phyloP scores from a whole-genome alignment of 2,888 invertebrate genomes.

The Caenorhabditis zanzibari region DNA sequence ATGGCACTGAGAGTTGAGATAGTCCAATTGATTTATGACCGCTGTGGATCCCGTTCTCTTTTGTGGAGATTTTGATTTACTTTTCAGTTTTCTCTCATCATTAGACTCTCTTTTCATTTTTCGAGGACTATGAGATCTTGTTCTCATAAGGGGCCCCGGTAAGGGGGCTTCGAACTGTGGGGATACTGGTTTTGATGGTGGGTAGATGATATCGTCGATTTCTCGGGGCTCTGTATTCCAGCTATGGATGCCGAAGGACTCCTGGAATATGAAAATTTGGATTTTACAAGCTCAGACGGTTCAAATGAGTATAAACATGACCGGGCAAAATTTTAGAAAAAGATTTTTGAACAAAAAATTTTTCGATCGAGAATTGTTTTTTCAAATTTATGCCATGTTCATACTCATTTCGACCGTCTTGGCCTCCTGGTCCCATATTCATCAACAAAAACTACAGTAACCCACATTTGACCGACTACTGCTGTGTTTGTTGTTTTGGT shows the following conservation, averaged over 20 bases:
- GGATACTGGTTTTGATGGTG: neutral
- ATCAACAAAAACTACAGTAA: neutral
- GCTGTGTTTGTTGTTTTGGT: slow-evolving; percentile 37
- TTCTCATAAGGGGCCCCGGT: slow-evolving; percentile 61
- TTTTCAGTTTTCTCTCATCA: slow-evolving; percentile 33
- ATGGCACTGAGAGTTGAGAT: slow-evolving; percentile 81
- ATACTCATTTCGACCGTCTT: neutral
- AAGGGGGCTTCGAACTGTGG: neutral
- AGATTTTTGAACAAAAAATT: no score
- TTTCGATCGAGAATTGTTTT: slow-evolving; percentile 1
- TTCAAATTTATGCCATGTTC: neutral
- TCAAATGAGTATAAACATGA: no score
- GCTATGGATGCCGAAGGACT: slow-evolving; percentile 73
- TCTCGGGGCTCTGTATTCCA: slow-evolving; percentile 76
- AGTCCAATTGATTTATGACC: slow-evolving; percentile 79
- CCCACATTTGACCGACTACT: slow-evolving; percentile 60
- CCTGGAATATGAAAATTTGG: slow-evolving; percentile 57
- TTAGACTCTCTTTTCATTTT: slow-evolving; percentile 44
- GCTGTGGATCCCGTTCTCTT: slow-evolving; percentile 45
- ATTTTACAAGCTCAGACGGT: no score
- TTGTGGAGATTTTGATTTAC: slow-evolving; percentile 72
- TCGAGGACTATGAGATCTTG: slow-evolving; percentile 68
- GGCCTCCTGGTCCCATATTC: no score
- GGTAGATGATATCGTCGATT: slow-evolving; percentile 44
- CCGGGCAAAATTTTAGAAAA: no score